Conservation (phyloP, 2,113 vertebrate genomes). For the Osmerus mordax region DNA sequence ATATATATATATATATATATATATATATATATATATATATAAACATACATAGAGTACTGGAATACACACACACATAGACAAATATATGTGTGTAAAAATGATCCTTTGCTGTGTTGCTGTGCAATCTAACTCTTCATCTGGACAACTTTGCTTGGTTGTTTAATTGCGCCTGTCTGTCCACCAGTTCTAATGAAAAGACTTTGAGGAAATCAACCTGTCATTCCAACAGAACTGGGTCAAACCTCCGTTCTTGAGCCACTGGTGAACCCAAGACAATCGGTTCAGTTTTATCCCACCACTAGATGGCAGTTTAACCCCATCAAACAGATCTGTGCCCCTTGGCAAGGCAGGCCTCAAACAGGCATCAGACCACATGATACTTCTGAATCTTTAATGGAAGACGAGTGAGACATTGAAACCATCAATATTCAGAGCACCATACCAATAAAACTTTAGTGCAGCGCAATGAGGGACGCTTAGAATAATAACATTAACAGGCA, state of each 20-base stretch:
- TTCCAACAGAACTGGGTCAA: too few relatives aligned
- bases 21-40: too few relatives aligned
- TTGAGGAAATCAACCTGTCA: too few relatives aligned
- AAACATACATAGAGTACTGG: too few relatives aligned
- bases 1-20: too few relatives aligned
- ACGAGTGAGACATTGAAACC: constrained; percentile 63
- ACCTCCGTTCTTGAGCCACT: neutral
- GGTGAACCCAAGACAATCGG: neutral
- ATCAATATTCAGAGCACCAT: constrained; percentile 69
- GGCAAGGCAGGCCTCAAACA: constrained; percentile 15
- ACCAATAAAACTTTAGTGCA: constrained; percentile 66
- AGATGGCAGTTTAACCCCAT: constrained; percentile 65
- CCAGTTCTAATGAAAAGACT: too few relatives aligned
- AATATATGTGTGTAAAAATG: too few relatives aligned
- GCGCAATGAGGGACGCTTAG: constrained; percentile 55
- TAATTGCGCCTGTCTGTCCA: too few relatives aligned
- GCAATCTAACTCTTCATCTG: too few relatives aligned
- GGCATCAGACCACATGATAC: constrained; percentile 42
- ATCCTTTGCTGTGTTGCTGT: too few relatives aligned
- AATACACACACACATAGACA: too few relatives aligned
- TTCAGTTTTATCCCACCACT: constrained; percentile 40
- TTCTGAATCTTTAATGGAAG: constrained; percentile 65
- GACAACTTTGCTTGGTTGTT: too few relatives aligned
- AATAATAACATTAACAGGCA: constrained; percentile 67
- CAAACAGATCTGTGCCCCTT: neutral